Percentiles rank a stretch among this genome's conserved stretches.
phyloP scores from a whole-genome alignment of 2,797 vertebrate genomes.

The Austrolebias charrua region DNA sequence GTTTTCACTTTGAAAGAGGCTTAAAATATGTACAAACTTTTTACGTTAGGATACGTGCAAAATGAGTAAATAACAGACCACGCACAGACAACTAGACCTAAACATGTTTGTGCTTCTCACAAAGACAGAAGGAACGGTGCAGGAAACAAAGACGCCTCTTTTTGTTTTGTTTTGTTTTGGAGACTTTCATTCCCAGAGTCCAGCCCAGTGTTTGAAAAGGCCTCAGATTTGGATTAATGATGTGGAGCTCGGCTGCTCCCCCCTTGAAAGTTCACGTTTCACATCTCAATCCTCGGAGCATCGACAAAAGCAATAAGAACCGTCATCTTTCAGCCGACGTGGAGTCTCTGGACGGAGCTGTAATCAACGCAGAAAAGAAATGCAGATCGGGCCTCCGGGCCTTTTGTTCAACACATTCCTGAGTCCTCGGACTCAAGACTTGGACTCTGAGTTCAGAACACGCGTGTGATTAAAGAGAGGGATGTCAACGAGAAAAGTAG shows the following conservation, averaged over 20 bases:
- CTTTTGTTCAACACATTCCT: conserved; percentile 65
- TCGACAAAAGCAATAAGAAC: conserved; percentile 46
- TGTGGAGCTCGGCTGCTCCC: conserved; percentile 25
- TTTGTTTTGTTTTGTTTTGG: no score
- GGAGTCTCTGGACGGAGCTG: conserved; percentile 41
- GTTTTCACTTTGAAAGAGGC: neutral
- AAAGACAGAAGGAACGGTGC: no score
- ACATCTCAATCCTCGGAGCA: conserved; percentile 31
- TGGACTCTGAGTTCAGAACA: conserved; percentile 65
- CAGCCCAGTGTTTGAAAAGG: conserved; percentile 22
- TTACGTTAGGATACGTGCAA: no score
- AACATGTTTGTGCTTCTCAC: no score
- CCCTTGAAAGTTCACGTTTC: conserved; percentile 47
- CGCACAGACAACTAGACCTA: no score
- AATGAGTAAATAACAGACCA: no score
- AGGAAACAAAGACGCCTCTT: no score
- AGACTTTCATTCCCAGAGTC: neutral
- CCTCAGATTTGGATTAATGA: conserved; percentile 17
- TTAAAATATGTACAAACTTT: no score
- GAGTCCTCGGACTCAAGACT: conserved; percentile 51
- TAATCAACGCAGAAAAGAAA: conserved; percentile 69
- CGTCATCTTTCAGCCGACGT: conserved; percentile 46
- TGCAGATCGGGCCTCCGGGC: conserved; percentile 51
- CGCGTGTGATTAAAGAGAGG: conserved; percentile 64
- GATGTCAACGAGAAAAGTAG: conserved; percentile 26